phyloP scores from a whole-genome alignment of 2,888 invertebrate species.

The Amphiduros pacificus region DNA sequence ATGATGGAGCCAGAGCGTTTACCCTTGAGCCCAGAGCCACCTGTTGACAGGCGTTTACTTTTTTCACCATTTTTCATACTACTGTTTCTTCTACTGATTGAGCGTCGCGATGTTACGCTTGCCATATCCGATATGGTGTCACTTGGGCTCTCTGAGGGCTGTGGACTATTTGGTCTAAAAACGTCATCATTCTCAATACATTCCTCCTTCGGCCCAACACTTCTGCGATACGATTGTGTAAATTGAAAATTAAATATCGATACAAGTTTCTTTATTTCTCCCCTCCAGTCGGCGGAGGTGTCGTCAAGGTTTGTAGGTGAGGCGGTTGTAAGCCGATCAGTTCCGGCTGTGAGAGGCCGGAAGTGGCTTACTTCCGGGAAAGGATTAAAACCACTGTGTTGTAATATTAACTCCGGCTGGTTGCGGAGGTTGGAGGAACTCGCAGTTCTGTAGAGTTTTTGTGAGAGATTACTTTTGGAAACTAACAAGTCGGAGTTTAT shows the following conservation, averaged over 20 bases:
- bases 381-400: conserved; percentile 15
- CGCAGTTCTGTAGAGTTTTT: conserved; percentile 30
- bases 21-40: too few species aligned
- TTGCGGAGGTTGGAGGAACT: conserved; percentile 43
- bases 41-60: too few species aligned
- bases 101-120: not conserved
- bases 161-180: not conserved
- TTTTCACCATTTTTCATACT: too few species aligned
- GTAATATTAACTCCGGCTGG: conserved; percentile 44
- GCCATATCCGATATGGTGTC: conserved; percentile 4
- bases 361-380: not conserved
- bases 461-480: too few species aligned
- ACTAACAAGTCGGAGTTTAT: too few species aligned
- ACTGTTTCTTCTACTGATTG: too few species aligned
- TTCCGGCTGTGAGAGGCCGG: not conserved
- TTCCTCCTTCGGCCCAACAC: conserved; percentile 6
- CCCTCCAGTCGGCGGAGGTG: conserved; percentile 30
- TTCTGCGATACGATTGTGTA: conserved; percentile 19
- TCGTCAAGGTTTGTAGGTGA: not conserved
- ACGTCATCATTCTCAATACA: not conserved
- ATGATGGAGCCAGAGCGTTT: too few species aligned
- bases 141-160: not conserved
- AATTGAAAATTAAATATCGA: conserved; percentile 45
- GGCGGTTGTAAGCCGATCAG: not conserved
- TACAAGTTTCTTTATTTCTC: conserved; percentile 39